Percentiles rank a stretch among this genome's conserved stretches.
Evolutionary conservation across 2,888 invertebrate species (phyloP).

Genomic region (Pollenia labialis): DNA sequence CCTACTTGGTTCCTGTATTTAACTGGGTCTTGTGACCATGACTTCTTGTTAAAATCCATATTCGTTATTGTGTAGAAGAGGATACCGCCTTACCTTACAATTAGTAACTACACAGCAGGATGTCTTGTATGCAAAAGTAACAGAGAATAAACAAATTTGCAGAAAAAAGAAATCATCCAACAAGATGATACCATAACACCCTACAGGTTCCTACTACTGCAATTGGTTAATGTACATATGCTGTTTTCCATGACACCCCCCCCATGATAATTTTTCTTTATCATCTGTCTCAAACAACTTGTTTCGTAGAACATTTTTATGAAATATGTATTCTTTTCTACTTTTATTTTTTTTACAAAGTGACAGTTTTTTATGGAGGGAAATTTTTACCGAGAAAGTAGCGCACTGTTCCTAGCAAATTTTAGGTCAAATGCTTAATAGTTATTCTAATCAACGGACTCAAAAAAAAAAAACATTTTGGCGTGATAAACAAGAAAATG

Average conservation of each 20-base stretch:
- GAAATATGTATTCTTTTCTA: too few species aligned
- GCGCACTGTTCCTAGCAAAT: too few species aligned
- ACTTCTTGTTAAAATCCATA: slow-evolving; percentile 64
- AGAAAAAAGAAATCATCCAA: neutral
- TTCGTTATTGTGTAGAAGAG: slow-evolving; percentile 50
- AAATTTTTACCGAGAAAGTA: too few species aligned
- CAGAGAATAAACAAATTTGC: slow-evolving; percentile 9
- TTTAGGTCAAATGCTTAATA: too few species aligned
- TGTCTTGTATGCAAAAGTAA: slow-evolving; percentile 54
- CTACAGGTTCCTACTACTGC: slow-evolving; percentile 25
- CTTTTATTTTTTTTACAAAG: too few species aligned
- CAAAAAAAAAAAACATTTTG: too few species aligned
- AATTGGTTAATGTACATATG: neutral
- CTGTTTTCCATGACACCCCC: neutral
- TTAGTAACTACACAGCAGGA: slow-evolving; percentile 68
- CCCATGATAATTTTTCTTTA: neutral
- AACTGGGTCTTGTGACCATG: slow-evolving; percentile 70
- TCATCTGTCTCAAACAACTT: neutral
- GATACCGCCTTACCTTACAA: slow-evolving; percentile 67
- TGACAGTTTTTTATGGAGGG: too few species aligned
- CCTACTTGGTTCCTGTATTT: slow-evolving; percentile 54
- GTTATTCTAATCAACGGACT: too few species aligned
- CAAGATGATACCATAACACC: slow-evolving; percentile 29
- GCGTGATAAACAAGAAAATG: too few species aligned
- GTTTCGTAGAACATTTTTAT: neutral